Percentiles rank a stretch among this genome's conserved stretches.
Evolutionary conservation across 1,140 invertebrate species (phyloP).

Genomic region (Parasteatoda tepidariorum): DNA sequence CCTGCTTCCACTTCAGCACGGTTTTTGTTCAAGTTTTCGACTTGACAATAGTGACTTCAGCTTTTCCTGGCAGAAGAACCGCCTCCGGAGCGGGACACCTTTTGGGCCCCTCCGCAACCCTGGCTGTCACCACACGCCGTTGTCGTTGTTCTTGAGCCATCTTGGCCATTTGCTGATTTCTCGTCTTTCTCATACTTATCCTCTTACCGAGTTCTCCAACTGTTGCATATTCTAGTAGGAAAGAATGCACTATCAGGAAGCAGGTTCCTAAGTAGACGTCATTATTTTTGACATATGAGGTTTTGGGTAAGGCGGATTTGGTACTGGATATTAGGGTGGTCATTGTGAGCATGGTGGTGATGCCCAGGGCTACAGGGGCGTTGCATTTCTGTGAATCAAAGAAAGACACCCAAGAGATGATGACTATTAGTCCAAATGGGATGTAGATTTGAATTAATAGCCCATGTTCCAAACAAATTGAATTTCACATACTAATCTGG

Average conservation of each 20-base stretch:
- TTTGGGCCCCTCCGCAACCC: too few species aligned
- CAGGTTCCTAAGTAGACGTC: slow-evolving; percentile 89
- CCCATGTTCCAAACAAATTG: slow-evolving; percentile 98
- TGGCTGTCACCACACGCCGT: too few species aligned
- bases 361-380: slow-evolving; percentile 94
- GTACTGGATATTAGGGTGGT: slow-evolving; percentile 72
- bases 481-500: slow-evolving; percentile 94
- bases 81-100: too few species aligned
- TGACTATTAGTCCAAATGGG: slow-evolving; percentile 97
- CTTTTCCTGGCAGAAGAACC: too few species aligned
- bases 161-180: slow-evolving; percentile 87
- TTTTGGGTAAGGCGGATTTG: slow-evolving; percentile 71
- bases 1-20: too few species aligned
- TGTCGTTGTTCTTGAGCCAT: slow-evolving; percentile 90
- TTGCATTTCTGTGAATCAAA: slow-evolving; percentile 94
- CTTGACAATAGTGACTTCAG: too few species aligned
- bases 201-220: slow-evolving; percentile 95
- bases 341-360: slow-evolving; percentile 72
- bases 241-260: slow-evolving; percentile 68
- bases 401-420: slow-evolving; percentile 98
- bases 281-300: slow-evolving; percentile 75
- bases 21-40: too few species aligned
- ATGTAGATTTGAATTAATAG: slow-evolving; percentile 99
- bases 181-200: slow-evolving; percentile 93
- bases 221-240: slow-evolving; percentile 80